Base-by-base conservation (phyloP, 1,140 invertebrate species). In the Lysiphlebus fabarum region DNA sequence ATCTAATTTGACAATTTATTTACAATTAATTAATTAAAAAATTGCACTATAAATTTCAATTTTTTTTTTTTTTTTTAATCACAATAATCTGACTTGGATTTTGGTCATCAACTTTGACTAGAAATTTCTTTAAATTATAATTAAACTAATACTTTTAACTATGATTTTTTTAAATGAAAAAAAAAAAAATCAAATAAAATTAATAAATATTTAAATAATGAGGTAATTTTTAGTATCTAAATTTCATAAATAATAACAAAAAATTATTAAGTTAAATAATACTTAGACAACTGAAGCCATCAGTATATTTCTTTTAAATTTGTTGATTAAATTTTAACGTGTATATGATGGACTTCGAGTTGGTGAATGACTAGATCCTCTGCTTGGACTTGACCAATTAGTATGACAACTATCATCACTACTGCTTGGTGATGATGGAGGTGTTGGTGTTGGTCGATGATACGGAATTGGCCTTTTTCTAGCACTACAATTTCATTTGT, bases 381-480 rank as follows among this genome's bases (percentile, higher is more conserved):
- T 74, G 64, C 78, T 76, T 10, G 74, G 70, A 61, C 73, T 75
- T 42, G 81, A 82, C 75, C 79, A 83, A 44, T 80, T 78, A 62
- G 76, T 82, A 45, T 73, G 70, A 51, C 75, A 74, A 58, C 82
- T 81, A 69, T 84, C 87, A 68, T 84, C 86, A 61, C 82, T 86
- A 68, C 84, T 86, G 69, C 85, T 86, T 50, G 78, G 83, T 51
- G 85, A 87, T 43, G 87, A 87, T 14, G 85, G 84, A 56, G 90
- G 85, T 7, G 89, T 86, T 10, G 89, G 88, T 14, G 89, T 88
- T 55, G 89, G 88, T 66, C 91, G 84, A 67, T 92, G 89, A 82
- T 94, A 94, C 50, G 91, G 91, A 68, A 95, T 91, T 41, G 92
- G 92, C 56, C 91, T 83, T 79, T 95, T 95, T 66, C 92, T 85